Base-by-base conservation (phyloP, 1,140 invertebrate species). In the Acyrthosiphon pisum region DNA sequence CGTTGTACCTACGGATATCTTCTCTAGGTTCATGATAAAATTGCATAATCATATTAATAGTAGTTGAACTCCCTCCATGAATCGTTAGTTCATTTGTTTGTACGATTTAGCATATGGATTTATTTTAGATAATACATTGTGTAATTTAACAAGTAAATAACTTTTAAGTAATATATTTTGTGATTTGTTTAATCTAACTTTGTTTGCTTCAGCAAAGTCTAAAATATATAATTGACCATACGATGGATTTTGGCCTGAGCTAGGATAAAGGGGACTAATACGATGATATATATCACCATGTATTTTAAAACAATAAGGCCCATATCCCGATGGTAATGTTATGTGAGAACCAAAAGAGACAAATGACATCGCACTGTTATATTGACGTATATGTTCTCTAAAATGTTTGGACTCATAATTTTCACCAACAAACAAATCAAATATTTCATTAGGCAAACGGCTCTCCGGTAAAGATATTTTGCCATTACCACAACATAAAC, bases 141-240 rank as follows among this genome's bases (percentile, higher is more conserved):
- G 53, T 53, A 53, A 53, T 53, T 53, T 53, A 53, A 23, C 53
- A 53, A 53, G 53, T 53, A 53, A 23, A 53, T 53, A 53, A 53
- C 53, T 53, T 53, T 53, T 53, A 53, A 53, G 53, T 53, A 53
- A 53, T 53, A 53, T 53, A 53, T 53, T 53, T 53, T 53, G 6
- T 53, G 22, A 53, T 53, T 53, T 53, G 53, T 53, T 53, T 53
- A 53, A 53, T 53, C 53, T 53, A 53, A 53, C 53, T 76, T 76
- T 76, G 30, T 76, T 76, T n/a, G 60, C 60, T 76, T 76, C 60
- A n/a, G 60, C 60, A 76, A 76, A 76, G 60, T 76, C 60, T 76
- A 76, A 76, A 76, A 76, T 76, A 76, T 76, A 76, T 76, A 76
- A n/a, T 76, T 76, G 60, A 76, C 60, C 60, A 76, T 76, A 76